Conservation (phyloP, 1,140 invertebrate species). For the Hylaeus volcanicus region DNA sequence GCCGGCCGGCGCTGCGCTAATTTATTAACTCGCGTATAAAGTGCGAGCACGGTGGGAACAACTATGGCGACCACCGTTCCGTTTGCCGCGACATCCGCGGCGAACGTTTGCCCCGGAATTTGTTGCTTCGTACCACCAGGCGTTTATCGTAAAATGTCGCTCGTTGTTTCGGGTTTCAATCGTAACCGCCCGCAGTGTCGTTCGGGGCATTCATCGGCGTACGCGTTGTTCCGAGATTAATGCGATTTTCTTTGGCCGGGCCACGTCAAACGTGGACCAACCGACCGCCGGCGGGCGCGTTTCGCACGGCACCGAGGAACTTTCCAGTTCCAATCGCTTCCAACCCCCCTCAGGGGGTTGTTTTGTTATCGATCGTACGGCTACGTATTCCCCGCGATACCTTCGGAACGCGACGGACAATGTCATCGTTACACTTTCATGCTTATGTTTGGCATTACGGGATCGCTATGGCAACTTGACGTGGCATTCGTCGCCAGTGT, state of each 20-base stretch:
- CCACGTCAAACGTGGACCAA: not conserved
- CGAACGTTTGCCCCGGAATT: not conserved
- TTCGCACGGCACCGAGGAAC: not conserved
- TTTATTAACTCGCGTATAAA: not conserved
- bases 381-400: slow-evolving; percentile 20
- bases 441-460: slow-evolving; percentile 53
- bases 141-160: slow-evolving; percentile 4
- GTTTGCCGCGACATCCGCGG: not conserved
- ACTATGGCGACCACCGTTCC: not conserved
- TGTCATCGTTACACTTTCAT: slow-evolving; percentile 54
- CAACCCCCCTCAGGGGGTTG: slow-evolving; percentile 7
- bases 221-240: slow-evolving; percentile 29
- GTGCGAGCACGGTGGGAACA: not conserved
- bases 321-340: slow-evolving; percentile 21
- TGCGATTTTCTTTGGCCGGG: slow-evolving; percentile 10
- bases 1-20: not conserved
- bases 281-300: not conserved
- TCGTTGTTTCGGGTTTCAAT: slow-evolving; percentile 2
- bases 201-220: not conserved
- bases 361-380: slow-evolving; percentile 49
- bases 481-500: slow-evolving; percentile 24
- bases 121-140: not conserved
- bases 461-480: slow-evolving; percentile 58
- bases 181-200: not conserved
- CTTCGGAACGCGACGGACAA: slow-evolving; percentile 52